Conservation (phyloP, 2,888 invertebrate genomes). For the Ligdia adustata region DNA sequence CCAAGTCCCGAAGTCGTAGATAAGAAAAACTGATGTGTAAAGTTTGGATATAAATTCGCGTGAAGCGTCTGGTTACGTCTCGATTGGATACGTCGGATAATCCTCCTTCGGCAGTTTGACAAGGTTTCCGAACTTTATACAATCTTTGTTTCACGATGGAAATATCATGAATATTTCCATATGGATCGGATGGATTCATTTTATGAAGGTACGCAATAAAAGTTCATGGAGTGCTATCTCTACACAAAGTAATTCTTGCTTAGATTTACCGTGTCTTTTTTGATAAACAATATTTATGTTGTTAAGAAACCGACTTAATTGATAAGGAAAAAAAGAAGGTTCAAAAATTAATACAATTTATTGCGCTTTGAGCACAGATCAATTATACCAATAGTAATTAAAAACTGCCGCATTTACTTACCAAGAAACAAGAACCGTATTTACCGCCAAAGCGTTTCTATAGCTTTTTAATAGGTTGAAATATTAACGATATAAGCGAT, state of each 20-base stretch:
- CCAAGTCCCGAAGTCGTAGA: slow-evolving; percentile 61
- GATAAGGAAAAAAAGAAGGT: neutral
- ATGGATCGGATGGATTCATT: neutral
- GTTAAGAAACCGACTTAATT: neutral
- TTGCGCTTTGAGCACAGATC: too few relatives aligned
- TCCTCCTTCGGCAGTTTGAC: slow-evolving; percentile 70
- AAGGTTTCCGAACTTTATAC: slow-evolving; percentile 47
- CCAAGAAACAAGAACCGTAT: slow-evolving; percentile 26
- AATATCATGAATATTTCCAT: slow-evolving; percentile 7
- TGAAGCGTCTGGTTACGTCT: slow-evolving; percentile 70
- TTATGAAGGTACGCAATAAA: neutral
- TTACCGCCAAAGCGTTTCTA: slow-evolving; percentile 29
- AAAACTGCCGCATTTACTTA: slow-evolving; percentile 19
- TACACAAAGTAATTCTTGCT: too few relatives aligned
- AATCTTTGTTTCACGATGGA: slow-evolving; percentile 46
- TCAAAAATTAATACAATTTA: too few relatives aligned
- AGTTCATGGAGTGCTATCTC: too few relatives aligned
- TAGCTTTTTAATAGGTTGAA: slow-evolving; percentile 38
- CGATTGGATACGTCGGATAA: slow-evolving; percentile 69
- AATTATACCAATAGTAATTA: slow-evolving; percentile 20
- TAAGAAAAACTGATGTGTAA: slow-evolving; percentile 78
- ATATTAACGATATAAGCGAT: slow-evolving; percentile 57
- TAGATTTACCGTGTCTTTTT: too few relatives aligned
- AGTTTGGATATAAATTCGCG: slow-evolving; percentile 76
- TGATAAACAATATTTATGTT: too few relatives aligned